These are phyloP conservation scores for Monopterus albus DNA, from an alignment of 2,113 vertebrate species.

Conservation along the genomic window DNA sequence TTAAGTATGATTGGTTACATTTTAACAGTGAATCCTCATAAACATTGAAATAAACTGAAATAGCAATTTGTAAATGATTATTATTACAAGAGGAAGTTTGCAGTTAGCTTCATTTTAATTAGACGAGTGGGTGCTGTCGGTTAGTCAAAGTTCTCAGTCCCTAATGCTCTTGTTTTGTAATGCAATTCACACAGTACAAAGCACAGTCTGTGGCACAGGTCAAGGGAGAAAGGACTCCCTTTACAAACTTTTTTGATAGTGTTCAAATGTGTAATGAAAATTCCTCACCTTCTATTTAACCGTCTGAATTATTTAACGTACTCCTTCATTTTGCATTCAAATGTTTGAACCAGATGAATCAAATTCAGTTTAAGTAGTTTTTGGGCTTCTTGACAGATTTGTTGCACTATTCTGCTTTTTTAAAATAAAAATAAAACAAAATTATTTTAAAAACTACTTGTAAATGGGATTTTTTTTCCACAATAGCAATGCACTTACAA, in stretches of 20 bases:
- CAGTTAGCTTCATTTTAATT: neutral
- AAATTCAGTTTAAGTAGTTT: neutral
- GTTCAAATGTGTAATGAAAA: neutral
- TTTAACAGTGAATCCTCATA: neutral
- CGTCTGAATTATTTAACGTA: neutral
- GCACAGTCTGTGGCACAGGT: neutral
- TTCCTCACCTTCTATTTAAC: neutral
- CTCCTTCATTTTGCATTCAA: neutral
- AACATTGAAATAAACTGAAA: no score
- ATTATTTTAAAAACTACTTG: no score
- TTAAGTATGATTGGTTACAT: no score
- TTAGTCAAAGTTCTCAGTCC: neutral
- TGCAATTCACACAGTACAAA: neutral
- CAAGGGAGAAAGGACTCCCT: neutral
- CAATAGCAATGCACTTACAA: no score
- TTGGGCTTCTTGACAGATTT: neutral
- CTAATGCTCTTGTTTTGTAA: neutral
- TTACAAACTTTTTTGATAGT: neutral
- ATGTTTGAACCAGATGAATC: neutral
- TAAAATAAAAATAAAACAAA: no score
- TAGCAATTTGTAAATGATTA: neutral
- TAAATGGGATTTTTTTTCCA: no score
- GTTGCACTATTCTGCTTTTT: neutral
- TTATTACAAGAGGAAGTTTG: neutral
- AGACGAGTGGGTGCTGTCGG: neutral